These are phyloP conservation scores for Alfaro cultratus DNA, from an alignment of 2,797 vertebrate species.

Conservation along the genomic window DNA sequence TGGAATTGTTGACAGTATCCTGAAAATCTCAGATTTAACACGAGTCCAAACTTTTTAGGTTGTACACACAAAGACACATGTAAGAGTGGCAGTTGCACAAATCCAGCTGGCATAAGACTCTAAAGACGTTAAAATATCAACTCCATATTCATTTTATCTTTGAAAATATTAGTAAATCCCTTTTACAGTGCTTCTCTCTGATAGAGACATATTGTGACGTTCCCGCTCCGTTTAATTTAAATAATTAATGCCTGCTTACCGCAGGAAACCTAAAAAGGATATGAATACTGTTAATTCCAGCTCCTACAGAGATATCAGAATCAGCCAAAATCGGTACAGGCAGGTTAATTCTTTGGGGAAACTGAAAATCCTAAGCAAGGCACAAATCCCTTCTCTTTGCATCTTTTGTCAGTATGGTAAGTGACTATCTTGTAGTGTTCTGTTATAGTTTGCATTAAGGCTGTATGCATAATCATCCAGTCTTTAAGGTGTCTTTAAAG, in stretches of 20 bases:
- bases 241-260: background rate
- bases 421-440: background rate
- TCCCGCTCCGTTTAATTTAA: background rate
- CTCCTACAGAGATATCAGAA: background rate
- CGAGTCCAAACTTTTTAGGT: background rate
- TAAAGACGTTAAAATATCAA: background rate
- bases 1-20: background rate
- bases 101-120: background rate
- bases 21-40: background rate
- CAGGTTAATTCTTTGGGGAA: background rate
- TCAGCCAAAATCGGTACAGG: background rate
- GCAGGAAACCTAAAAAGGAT: background rate
- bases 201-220: background rate
- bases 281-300: background rate
- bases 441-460: background rate
- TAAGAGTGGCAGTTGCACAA: background rate
- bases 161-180: background rate
- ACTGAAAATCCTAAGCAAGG: background rate
- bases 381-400: background rate
- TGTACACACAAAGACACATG: background rate
- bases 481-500: constrained; percentile 20
- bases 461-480: constrained; percentile 13
- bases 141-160: background rate
- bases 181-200: background rate
- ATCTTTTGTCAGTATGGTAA: background rate